phyloP scores from a whole-genome alignment of 1,140 invertebrate species.

The Microplitis mediator region DNA sequence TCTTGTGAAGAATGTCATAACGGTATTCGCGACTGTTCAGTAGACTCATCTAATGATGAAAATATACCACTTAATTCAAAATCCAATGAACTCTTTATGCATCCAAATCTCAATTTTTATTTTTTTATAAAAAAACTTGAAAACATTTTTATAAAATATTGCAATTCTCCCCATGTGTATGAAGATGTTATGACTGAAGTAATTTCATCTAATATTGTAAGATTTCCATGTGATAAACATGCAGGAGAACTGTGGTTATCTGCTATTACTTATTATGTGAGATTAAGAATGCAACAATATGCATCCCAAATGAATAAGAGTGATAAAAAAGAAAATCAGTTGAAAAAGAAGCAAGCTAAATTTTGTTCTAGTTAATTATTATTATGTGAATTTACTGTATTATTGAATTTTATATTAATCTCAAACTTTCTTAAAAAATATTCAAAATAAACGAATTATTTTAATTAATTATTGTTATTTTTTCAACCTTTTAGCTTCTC shows the following conservation, averaged over 20 bases:
- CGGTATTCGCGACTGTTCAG: not conserved
- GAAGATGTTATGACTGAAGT: conserved; percentile 10
- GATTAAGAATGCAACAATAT: not conserved
- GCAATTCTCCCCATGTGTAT: not conserved
- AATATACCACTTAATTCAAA: conserved; percentile 1
- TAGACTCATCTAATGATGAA: not conserved
- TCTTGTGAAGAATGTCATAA: not conserved
- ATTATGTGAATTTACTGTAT: too few relatives aligned
- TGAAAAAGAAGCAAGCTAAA: not conserved
- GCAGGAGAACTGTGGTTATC: not conserved
- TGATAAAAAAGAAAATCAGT: not conserved
- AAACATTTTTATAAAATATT: conserved; percentile 15
- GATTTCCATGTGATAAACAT: conserved; percentile 16
- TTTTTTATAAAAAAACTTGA: conserved; percentile 8
- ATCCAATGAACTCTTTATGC: conserved; percentile 13
- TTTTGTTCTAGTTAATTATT: not conserved
- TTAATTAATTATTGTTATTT: too few relatives aligned
- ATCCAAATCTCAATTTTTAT: conserved; percentile 14
- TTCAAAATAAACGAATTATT: too few relatives aligned
- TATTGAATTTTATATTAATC: too few relatives aligned
- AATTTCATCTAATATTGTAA: not conserved
- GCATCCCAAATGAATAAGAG: not conserved
- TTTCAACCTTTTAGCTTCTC: too few relatives aligned
- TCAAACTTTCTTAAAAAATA: too few relatives aligned
- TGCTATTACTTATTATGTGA: not conserved